phyloP scores from a whole-genome alignment of 2,797 vertebrate genomes.

The Gymnoscopelus braueri region DNA sequence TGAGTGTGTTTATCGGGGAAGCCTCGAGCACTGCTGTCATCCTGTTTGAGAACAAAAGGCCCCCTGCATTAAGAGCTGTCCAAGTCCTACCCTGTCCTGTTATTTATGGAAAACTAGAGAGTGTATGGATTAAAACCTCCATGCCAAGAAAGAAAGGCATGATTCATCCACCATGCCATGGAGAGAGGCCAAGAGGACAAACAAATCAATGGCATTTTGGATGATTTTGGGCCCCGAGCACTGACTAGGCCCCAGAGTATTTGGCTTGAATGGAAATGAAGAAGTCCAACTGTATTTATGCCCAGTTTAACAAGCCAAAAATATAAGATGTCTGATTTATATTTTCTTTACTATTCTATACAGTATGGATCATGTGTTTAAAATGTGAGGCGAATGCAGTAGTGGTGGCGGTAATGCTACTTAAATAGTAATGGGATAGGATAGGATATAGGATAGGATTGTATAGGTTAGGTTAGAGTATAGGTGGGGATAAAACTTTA shows the following conservation, averaged over 20 bases:
- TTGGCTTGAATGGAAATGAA: slow-evolving; percentile 69
- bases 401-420: not conserved
- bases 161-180: slow-evolving; percentile 72
- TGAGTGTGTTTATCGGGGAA: slow-evolving; percentile 26
- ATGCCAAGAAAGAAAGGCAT: slow-evolving; percentile 68
- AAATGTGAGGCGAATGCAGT: slow-evolving; percentile 14
- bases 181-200: slow-evolving; percentile 73
- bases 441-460: too few species aligned
- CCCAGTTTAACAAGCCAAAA: slow-evolving; percentile 34
- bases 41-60: slow-evolving; percentile 68
- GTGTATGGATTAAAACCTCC: slow-evolving; percentile 74
- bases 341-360: slow-evolving; percentile 42
- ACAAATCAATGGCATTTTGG: slow-evolving; percentile 77
- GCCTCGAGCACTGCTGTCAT: slow-evolving; percentile 72
- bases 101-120: slow-evolving; percentile 76
- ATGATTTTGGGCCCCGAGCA: slow-evolving; percentile 70
- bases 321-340: slow-evolving; percentile 45
- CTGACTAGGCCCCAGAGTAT: slow-evolving; percentile 59
- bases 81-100: slow-evolving; percentile 62
- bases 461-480: too few species aligned
- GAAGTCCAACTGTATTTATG: slow-evolving; percentile 66
- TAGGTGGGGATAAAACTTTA: too few species aligned
- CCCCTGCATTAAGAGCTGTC: slow-evolving; percentile 59
- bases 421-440: too few species aligned
- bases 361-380: not conserved